A percentile compares a stretch with the other conserved stretches of the same genome.
phyloP scores from a whole-genome alignment of 2,113 vertebrate genomes.

The Python bivittatus region DNA sequence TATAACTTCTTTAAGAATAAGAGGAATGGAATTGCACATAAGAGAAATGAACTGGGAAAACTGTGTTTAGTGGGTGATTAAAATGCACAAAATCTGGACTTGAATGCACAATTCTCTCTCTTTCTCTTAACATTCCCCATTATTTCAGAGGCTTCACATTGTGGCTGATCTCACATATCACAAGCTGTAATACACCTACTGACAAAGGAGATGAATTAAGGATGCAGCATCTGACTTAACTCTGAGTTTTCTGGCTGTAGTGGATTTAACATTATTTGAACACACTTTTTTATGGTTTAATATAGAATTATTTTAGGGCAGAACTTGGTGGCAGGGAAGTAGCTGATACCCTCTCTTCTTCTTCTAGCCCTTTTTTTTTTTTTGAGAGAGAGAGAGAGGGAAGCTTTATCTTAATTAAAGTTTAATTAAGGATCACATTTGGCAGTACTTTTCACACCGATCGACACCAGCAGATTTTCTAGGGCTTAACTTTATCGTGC shows the following conservation, averaged over 20 bases:
- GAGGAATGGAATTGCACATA: not conserved
- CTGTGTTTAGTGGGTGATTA: accelerated
- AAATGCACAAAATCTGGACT: not conserved
- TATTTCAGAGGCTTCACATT: slow-evolving; percentile 14
- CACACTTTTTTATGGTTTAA: slow-evolving; percentile 73
- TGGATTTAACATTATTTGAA: slow-evolving; percentile 72
- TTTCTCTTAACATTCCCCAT: not conserved
- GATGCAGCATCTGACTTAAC: slow-evolving; percentile 10
- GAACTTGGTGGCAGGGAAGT: slow-evolving; percentile 73
- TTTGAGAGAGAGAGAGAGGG: slow-evolving; percentile 68
- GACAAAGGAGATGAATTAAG: slow-evolving; percentile 31
- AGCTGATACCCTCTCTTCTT: slow-evolving; percentile 76
- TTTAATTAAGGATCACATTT: slow-evolving; percentile 99
- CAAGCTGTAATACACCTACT: not conserved
- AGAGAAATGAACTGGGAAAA: accelerated
- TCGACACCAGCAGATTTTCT: slow-evolving; percentile 99
- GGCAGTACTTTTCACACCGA: slow-evolving; percentile 99
- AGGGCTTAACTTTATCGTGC: slow-evolving; percentile 99
- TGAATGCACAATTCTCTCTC: not conserved
- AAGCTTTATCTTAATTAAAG: slow-evolving; percentile 99
- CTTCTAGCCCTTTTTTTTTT: slow-evolving; percentile 73
- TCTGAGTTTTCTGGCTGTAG: slow-evolving; percentile 58
- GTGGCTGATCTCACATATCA: accelerated
- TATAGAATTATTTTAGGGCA: slow-evolving; percentile 75
- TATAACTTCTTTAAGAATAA: not conserved